phyloP scores from a whole-genome alignment of 2,797 vertebrate genomes.

The Alauda arvensis region DNA sequence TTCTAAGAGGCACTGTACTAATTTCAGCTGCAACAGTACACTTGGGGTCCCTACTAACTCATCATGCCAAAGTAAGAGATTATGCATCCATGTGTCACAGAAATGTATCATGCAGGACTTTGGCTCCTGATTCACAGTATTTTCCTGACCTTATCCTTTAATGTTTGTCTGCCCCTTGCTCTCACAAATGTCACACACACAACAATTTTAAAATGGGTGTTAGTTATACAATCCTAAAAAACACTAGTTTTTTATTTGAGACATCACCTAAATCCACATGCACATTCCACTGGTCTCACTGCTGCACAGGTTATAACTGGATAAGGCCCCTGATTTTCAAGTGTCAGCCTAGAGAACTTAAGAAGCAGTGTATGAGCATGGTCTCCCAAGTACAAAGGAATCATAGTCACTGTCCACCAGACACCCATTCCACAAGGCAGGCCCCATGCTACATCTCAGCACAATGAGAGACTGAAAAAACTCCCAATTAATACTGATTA shows the following conservation, averaged over 20 bases:
- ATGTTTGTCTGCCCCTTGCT: neutral
- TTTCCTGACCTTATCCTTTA: neutral
- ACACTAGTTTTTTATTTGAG: neutral
- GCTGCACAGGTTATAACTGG: neutral
- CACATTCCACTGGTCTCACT: neutral
- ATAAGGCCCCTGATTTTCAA: neutral
- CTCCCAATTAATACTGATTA: neutral
- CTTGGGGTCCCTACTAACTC: neutral
- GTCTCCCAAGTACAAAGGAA: neutral
- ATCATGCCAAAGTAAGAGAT: accelerated
- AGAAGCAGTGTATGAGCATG: neutral
- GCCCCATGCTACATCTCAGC: neutral
- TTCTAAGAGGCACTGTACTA: neutral
- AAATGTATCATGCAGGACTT: neutral
- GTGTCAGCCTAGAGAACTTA: neutral
- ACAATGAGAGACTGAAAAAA: neutral
- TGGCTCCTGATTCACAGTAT: neutral
- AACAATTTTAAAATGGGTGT: neutral
- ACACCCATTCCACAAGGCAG: neutral
- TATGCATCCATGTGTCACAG: accelerated
- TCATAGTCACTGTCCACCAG: neutral
- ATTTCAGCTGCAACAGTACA: neutral
- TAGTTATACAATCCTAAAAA: neutral
- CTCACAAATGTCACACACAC: neutral
- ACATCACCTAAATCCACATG: neutral